Percentiles rank a stretch among this genome's conserved stretches.
These are phyloP conservation scores for Petromus typicus DNA, from an alignment of 2,113 vertebrate species.

Conservation along the genomic window DNA sequence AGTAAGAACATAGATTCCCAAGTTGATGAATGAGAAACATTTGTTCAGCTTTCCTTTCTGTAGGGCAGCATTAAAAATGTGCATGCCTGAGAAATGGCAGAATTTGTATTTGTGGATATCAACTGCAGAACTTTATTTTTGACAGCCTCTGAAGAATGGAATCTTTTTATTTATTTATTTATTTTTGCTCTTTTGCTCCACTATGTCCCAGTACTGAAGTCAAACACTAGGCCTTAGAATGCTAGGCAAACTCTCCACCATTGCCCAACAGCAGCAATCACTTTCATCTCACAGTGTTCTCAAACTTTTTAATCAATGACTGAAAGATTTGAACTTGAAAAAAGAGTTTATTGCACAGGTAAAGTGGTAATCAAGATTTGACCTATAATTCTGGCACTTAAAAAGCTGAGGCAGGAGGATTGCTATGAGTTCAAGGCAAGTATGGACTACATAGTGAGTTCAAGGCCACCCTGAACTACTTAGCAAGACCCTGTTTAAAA, in stretches of 20 bases:
- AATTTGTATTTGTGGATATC: not conserved
- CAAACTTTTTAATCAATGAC: not conserved
- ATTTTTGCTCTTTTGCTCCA: not conserved
- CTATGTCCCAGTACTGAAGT: not conserved
- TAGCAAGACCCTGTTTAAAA: no score
- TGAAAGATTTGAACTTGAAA: not conserved
- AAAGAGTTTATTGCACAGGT: not conserved
- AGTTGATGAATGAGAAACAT: not conserved
- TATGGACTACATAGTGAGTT: no score
- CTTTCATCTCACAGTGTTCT: not conserved
- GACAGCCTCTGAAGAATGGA: not conserved
- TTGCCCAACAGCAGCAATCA: not conserved
- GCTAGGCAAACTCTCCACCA: not conserved
- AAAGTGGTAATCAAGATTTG: conserved; percentile 24
- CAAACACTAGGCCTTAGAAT: not conserved
- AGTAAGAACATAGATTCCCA: conserved; percentile 31
- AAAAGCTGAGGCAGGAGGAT: no score
- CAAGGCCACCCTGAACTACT: no score
- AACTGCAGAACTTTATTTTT: not conserved
- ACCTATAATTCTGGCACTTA: no score
- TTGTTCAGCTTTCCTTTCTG: not conserved
- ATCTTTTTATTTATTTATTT: no score
- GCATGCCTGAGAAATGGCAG: not conserved
- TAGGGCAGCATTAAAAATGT: not conserved
- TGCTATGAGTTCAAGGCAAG: no score